A percentile compares a stretch with the other conserved stretches of the same genome.
Evolutionary conservation across 64 coral and sea anemone genomes (phyloP).

Genomic region (Montipora cactus): DNA sequence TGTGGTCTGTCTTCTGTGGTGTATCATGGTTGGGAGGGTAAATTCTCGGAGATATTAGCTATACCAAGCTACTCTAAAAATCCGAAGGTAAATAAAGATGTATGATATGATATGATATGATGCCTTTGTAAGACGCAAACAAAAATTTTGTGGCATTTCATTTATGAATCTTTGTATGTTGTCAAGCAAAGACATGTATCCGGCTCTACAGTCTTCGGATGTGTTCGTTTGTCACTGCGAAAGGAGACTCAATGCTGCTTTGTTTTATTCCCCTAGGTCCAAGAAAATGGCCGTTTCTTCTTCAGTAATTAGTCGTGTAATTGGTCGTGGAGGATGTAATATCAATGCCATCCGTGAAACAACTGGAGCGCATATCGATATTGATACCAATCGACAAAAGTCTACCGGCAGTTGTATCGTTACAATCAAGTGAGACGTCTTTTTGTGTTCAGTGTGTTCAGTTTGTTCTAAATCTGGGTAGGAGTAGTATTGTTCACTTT

Average conservation of each 20-base stretch:
- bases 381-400: slow-evolving; percentile 96
- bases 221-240: neutral
- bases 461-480: neutral
- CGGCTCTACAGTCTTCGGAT: no score
- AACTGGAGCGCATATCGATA: slow-evolving; percentile 98
- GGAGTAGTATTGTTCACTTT: no score
- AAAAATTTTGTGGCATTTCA: no score
- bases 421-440: slow-evolving; percentile 89
- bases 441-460: neutral
- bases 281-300: slow-evolving; percentile 98
- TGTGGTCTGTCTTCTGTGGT: no score
- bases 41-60: no score
- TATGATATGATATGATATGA: no score
- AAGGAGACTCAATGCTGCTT: neutral
- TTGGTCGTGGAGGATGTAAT: slow-evolving; percentile 97
- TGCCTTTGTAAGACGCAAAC: no score
- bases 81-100: no score
- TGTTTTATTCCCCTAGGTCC: slow-evolving; percentile 61
- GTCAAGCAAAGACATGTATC: no score
- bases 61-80: no score
- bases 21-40: no score
- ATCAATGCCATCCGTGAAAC: slow-evolving; percentile 98
- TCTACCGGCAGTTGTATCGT: slow-evolving; percentile 95
- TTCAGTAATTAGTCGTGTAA: slow-evolving; percentile 94
- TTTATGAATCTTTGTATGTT: no score